phyloP scores from a whole-genome alignment of 1,140 invertebrate species.

The Vollenhovia emeryi region DNA sequence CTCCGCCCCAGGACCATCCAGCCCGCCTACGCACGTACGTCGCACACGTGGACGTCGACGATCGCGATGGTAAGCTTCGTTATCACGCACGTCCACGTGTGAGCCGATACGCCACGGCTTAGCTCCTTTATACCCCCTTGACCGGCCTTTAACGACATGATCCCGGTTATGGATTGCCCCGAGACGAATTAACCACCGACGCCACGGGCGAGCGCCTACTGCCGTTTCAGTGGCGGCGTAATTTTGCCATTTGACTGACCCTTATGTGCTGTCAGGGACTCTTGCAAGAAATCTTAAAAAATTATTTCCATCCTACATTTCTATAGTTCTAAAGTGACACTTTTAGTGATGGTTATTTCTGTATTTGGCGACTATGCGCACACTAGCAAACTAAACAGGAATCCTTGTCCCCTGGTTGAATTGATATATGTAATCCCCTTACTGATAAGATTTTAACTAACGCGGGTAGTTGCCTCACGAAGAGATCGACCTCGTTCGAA shows the following conservation, averaged over 20 bases:
- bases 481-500: slow-evolving; percentile 25
- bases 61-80: slow-evolving; percentile 75
- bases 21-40: slow-evolving; percentile 33
- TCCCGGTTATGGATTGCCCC: slow-evolving; percentile 67
- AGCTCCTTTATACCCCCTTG: slow-evolving; percentile 67
- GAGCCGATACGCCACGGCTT: slow-evolving; percentile 67
- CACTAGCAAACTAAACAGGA: not conserved
- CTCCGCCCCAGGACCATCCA: slow-evolving; percentile 55
- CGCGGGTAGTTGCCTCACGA: slow-evolving; percentile 63
- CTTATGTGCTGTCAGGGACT: too few species aligned
- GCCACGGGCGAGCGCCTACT: slow-evolving; percentile 14
- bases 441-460: slow-evolving; percentile 38
- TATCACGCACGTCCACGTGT: slow-evolving; percentile 75
- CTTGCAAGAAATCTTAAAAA: too few species aligned
- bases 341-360: too few species aligned
- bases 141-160: slow-evolving; percentile 57
- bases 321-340: too few species aligned
- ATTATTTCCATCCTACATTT: too few species aligned
- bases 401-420: not conserved
- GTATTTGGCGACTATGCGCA: too few species aligned
- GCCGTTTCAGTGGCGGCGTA: not conserved
- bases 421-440: not conserved
- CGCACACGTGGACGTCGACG: slow-evolving; percentile 34
- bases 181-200: slow-evolving; percentile 70
- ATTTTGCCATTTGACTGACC: slow-evolving; percentile 36